Base-by-base conservation (phyloP, 2,888 invertebrate species). In the Leptothorax acervorum region DNA sequence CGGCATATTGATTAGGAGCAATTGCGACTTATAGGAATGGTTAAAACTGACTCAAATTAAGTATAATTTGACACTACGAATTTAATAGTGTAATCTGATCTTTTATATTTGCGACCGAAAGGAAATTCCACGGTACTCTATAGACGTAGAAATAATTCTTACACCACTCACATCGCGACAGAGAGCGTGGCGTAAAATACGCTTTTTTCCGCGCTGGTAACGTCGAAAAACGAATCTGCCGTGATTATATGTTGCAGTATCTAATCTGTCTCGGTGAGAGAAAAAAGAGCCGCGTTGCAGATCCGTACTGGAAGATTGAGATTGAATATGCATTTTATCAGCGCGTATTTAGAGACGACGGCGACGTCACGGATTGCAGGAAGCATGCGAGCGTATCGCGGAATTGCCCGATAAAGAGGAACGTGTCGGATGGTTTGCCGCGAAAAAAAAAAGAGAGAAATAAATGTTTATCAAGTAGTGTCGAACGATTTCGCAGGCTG, bases 321-420 rank as follows among this genome's bases (percentile, higher is more conserved):
- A 78, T 55, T 8, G 68, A n/a, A 8, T 45, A 66, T 35, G 35
- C 42, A 9, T 31, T 66, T 66, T 78, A 55, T 55, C 42, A 39
- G 39, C 9, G 31, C 15, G n/a, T n/a, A 78, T 55, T 76, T 42
- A 66, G 55, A 78, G 42, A 2, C 42, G 12, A 42, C 28, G 23
- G 0, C 23, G 23, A 23, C 23, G 51, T 76, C 65, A 45, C 28
- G 15, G 55, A 53, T 55, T 66, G 55, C 66, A 57, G 55, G 55
- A 78, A 78, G 42, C 45, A 57, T 35, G 35, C n/a, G 42, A 78
- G n/a, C 11, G 3, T 57, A 57, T 78, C 70, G 31, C 45, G 45
- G 35, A 78, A 78, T 78, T 68, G 11, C 3, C 12, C 42, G 45
- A 75, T 75, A 75, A 48, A 62, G n/a, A 62, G 6, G 8, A 75